A percentile compares a stretch with the other conserved stretches of the same genome.
Evolutionary conservation across 2,113 vertebrate species (phyloP).

Genomic region (Brachyistius frenatus): DNA sequence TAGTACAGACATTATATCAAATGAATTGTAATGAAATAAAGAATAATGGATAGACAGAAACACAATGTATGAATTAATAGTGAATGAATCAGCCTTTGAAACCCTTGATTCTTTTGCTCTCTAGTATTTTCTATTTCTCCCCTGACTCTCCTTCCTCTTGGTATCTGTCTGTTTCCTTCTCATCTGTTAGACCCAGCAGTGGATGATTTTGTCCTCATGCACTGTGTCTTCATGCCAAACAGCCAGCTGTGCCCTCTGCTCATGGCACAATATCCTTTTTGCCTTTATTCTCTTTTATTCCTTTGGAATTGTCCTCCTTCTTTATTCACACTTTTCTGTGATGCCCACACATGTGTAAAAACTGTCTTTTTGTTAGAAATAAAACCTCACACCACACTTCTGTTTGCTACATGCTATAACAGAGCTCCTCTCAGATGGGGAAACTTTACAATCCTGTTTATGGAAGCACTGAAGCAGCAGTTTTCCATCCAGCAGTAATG

Average conservation of each 20-base stretch:
- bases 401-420: slow-evolving; percentile 2
- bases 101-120: slow-evolving; percentile 1
- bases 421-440: neutral
- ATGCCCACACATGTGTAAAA: no score
- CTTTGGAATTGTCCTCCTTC: neutral
- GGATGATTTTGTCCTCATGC: slow-evolving; percentile 97
- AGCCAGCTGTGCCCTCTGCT: slow-evolving; percentile 94
- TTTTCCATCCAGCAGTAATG: slow-evolving; percentile 44
- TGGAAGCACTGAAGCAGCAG: slow-evolving; percentile 55
- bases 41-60: neutral
- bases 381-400: neutral
- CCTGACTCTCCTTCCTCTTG: slow-evolving; percentile 23
- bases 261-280: slow-evolving; percentile 98
- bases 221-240: slow-evolving; percentile 97
- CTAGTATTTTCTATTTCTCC: neutral
- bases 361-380: neutral
- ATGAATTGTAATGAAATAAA: neutral
- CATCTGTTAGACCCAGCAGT: slow-evolving; percentile 88
- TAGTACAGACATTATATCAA: neutral
- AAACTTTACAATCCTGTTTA: slow-evolving; percentile 8
- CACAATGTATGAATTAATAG: neutral
- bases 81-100: neutral
- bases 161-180: slow-evolving; percentile 5
- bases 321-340: neutral
- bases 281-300: neutral